Evolutionary conservation across 2,797 vertebrate species (phyloP).

Genomic region (Arnoldichthys spilopterus): DNA sequence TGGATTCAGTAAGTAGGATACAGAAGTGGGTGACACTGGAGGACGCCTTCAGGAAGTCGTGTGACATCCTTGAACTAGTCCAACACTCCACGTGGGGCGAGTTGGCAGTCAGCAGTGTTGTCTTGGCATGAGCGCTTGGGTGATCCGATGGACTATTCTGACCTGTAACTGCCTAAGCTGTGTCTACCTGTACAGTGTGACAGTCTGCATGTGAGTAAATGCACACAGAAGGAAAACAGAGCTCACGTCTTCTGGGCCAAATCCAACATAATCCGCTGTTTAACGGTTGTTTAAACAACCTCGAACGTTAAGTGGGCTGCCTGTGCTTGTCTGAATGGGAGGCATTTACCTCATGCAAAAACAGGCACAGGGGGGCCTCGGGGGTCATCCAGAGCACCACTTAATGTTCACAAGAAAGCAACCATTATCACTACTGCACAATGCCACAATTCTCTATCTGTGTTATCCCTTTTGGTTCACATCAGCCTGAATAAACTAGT

Average conservation of each 20-base stretch:
- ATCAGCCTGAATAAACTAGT: conserved; percentile 60
- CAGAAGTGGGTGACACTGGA: conserved; percentile 16
- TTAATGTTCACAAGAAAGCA: conserved; percentile 72
- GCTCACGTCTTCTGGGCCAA: conserved; percentile 60
- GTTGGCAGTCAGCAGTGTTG: not conserved
- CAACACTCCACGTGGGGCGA: conserved; percentile 25
- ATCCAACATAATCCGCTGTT: conserved; percentile 76
- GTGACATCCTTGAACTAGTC: conserved; percentile 43
- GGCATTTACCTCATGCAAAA: conserved; percentile 74
- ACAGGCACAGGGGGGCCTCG: conserved; percentile 66
- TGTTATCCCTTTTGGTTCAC: conserved; percentile 66
- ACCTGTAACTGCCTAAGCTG: conserved; percentile 46
- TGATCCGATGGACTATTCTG: conserved; percentile 41
- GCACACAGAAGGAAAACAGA: conserved; percentile 59
- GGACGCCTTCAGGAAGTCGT: conserved; percentile 4
- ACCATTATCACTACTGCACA: conserved; percentile 71
- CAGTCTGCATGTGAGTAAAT: conserved; percentile 24
- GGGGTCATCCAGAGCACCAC: conserved; percentile 61
- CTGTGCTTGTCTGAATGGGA: conserved; percentile 70
- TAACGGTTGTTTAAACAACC: conserved; percentile 79
- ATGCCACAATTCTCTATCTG: conserved; percentile 71
- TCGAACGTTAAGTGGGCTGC: conserved; percentile 70
- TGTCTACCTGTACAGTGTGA: conserved; percentile 44
- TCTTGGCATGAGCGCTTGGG: conserved; percentile 32
- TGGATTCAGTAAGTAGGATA: conserved; percentile 13